Evolutionary conservation across 1,140 invertebrate genomes (phyloP).

Genomic region (Atta texana): DNA sequence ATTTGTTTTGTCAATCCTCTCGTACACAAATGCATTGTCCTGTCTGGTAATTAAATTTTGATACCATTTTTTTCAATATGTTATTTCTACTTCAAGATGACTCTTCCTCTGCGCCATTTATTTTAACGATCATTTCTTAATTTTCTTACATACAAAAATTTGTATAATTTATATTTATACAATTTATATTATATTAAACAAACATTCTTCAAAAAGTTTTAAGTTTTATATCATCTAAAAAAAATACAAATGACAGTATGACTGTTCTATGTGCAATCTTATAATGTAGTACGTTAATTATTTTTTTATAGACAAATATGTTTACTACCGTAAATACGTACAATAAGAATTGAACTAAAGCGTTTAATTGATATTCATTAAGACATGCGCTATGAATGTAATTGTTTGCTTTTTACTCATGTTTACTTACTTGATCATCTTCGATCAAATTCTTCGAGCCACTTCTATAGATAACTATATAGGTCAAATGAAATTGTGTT

Average conservation of each 20-base stretch:
- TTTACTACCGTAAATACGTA: too few relatives aligned
- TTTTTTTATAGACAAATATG: too few relatives aligned
- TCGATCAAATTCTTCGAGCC: conserved; percentile 6
- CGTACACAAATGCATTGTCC: not conserved
- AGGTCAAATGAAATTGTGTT: not conserved
- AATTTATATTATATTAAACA: not conserved
- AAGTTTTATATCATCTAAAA: not conserved
- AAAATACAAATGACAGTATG: not conserved
- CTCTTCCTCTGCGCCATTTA: too few relatives aligned
- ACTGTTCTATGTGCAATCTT: too few relatives aligned
- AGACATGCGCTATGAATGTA: not conserved
- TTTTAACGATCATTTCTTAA: too few relatives aligned
- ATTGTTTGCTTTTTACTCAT: not conserved
- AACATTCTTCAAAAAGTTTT: not conserved
- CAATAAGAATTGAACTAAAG: not conserved
- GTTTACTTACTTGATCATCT: not conserved
- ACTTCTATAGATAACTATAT: not conserved
- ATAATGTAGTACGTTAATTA: too few relatives aligned
- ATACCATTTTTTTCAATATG: not conserved
- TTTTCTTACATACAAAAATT: not conserved
- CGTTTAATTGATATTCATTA: not conserved
- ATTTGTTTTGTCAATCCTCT: not conserved
- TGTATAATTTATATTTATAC: not conserved
- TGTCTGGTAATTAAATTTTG: not conserved
- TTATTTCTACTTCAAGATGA: too few relatives aligned